Base-by-base conservation (phyloP, 2,888 invertebrate genomes). In the Eupithecia inturbata region DNA sequence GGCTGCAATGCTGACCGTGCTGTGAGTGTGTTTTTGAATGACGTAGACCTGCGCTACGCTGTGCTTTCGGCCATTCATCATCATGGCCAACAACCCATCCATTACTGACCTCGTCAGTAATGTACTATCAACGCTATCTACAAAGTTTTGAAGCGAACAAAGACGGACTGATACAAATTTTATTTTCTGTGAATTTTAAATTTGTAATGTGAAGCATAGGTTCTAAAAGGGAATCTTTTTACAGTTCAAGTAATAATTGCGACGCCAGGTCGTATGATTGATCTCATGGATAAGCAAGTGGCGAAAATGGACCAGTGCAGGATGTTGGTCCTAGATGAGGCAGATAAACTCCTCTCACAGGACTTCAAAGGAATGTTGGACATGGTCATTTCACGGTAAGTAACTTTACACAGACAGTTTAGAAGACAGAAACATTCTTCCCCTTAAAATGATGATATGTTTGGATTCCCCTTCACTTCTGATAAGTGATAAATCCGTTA, bases 351-450 rank as follows among this genome's bases (percentile, higher is more conserved):
- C 85, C 96, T 99, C 83, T 99, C 99, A 80, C 99, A 99, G 95
- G 99, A 99, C 95, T 99, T 99, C 92, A 99, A 99, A 95, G 98
- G 98, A 91, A 99, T 99, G 98, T 96, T 99, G 90, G 99, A 99
- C 95, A 98, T 97, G 95, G 98, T 99, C 88, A 99, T 99, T 93
- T 96, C 90, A 85, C 88, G 93, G 94, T 81, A 76, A 53, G 73
- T 16, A 31, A 4, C 7, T 22, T 33, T 36, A 12, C 10, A 64
- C 19, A 10, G n/a, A n/a, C n/a, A n/a, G n/a, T n/a, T n/a, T n/a
- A n/a, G n/a, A 33, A 53, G 49, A 22, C 2, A n/a, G 16, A 45
- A 53, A 53, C 10, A 10, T 22, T 10, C 10, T 53, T n/a, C 10
- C 53, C 26, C 4, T 3, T 16, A 31, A 33, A 0, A 86, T 94